Conservation (phyloP, 2,113 vertebrate genomes). For the Chamaetylas fuelleborni region DNA sequence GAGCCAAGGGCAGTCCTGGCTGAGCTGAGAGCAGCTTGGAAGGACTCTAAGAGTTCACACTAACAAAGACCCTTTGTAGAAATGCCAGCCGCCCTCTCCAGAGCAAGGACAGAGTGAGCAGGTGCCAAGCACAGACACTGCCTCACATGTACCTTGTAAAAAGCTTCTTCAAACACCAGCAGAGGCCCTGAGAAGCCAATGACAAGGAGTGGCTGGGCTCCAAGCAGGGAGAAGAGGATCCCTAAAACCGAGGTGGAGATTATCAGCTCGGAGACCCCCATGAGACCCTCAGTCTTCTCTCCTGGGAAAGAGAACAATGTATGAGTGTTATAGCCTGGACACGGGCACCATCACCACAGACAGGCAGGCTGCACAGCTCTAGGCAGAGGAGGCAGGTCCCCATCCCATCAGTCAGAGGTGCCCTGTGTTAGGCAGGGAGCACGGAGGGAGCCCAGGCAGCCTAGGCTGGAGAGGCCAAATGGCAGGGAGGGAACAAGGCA, state of each 20-base stretch:
- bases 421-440: background rate
- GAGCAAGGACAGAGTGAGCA: background rate
- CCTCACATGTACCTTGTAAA: conserved; percentile 83
- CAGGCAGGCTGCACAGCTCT: conserved; percentile 8
- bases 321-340: background rate
- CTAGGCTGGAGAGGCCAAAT: background rate
- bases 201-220: conserved; percentile 93
- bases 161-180: conserved; percentile 97
- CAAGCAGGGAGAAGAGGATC: conserved; percentile 89
- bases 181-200: conserved; percentile 96
- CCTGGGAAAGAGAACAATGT: conserved; percentile 72
- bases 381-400: background rate
- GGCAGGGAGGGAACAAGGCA: conserved; percentile 21
- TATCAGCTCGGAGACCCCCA: conserved; percentile 97
- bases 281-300: conserved; percentile 95
- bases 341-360: background rate
- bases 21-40: background rate
- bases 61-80: background rate
- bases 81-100: background rate
- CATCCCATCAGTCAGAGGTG: background rate
- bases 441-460: background rate
- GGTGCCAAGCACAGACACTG: background rate
- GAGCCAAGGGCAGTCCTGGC: background rate
- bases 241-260: conserved; percentile 93
- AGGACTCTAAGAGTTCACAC: background rate